Percentiles rank a stretch among this genome's conserved stretches.
Conservation (phyloP, 2,113 vertebrate genomes). For the Etheostoma spectabile region DNA sequence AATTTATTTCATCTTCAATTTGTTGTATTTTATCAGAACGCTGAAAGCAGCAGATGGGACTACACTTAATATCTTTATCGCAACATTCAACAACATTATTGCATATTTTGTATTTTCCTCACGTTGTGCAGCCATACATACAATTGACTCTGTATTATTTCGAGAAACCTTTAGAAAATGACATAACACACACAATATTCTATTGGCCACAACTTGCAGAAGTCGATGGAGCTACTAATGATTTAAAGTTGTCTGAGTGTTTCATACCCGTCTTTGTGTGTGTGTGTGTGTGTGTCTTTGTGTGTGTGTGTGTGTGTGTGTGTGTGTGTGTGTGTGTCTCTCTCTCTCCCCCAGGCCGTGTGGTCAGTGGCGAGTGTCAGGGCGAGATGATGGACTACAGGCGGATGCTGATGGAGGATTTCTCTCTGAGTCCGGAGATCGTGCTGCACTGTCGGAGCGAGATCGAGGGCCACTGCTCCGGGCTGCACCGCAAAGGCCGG, state of each 20-base stretch:
- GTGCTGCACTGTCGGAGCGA: slow-evolving; percentile 94
- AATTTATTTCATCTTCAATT: no score
- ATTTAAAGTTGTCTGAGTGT: not conserved
- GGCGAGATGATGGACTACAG: slow-evolving; percentile 97
- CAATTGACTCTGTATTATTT: no score
- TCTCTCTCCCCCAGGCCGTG: slow-evolving; percentile 90
- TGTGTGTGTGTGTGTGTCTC: not conserved
- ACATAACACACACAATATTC: no score
- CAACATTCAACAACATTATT: no score
- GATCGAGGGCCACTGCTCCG: slow-evolving; percentile 94
- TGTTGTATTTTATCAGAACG: no score
- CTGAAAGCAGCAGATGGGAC: no score
- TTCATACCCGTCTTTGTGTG: not conserved
- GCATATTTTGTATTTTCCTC: no score
- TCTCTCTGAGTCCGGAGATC: slow-evolving; percentile 95
- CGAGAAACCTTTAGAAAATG: no score
- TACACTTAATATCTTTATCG: no score
- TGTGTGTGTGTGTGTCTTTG: not conserved
- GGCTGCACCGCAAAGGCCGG: slow-evolving; percentile 93
- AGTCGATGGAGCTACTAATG: no score
- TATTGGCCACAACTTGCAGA: no score
- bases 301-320: not conserved
- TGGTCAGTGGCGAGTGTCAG: slow-evolving; percentile 95
- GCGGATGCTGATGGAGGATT: slow-evolving; percentile 98
- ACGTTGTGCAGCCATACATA: no score